Base-by-base conservation (phyloP, 2,113 vertebrate species). In the Amphiprion percula region DNA sequence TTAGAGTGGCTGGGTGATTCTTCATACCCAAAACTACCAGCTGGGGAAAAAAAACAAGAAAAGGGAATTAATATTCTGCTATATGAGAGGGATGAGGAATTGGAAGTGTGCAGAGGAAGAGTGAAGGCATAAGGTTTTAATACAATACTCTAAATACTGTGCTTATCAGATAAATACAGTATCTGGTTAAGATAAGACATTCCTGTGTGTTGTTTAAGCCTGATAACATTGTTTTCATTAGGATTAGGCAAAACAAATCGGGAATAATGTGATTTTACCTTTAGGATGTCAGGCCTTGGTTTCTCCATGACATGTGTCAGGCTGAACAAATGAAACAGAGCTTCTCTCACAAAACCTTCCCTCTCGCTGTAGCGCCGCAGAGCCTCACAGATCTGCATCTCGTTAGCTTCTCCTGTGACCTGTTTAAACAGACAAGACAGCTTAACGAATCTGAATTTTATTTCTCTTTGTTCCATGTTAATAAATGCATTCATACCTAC, bases 321-420 rank as follows among this genome's bases (percentile, higher is more conserved):
- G 86, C 96, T 98, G 91, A 99, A 99, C 65, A 99, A 96, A 84
- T 99, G 98, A 81, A 99, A 99, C 23, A 99, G 96, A 55, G 98
- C 98, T 90, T 99, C 98, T 53, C 98, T 94, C 59, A 99, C 97
- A 89, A 99, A 99, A 79, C 97, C 98, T 10, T 99, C 98, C 23
- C 98, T 94, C 82, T 99, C 98, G 10, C 96, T 97, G 93, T 99
- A 99, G 65, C 98, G 95, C 74, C 96, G 96, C 86, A 99, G 82
- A 0, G 98, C 98, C 92, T 99, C 98, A 0, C 97, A 96, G 93
- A 99, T 98, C 93, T 99, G 98, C 17, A 93, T 97, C 93, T 99
- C 97, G 37, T 99, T 99, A 61, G 98, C 98, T 94, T 99, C 98
- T 41, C 98, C 98, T 0, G 98, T 98, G 26, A 99, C 97, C 98